Conservation (phyloP, 2,113 vertebrate genomes). For the Pelobates fuscus region DNA sequence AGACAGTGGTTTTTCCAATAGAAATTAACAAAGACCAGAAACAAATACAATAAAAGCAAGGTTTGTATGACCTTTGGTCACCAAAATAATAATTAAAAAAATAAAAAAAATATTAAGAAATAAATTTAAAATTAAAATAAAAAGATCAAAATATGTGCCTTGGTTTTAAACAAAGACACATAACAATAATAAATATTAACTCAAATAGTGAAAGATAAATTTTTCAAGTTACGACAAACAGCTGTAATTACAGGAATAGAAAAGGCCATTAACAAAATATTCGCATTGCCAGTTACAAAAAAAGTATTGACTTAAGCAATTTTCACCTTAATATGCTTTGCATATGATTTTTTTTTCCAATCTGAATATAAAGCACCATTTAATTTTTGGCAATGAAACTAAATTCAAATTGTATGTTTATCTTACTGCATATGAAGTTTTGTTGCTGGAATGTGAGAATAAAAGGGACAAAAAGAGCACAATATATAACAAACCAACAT, state of each 20-base stretch:
- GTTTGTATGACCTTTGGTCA: conserved; percentile 98
- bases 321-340: conserved; percentile 99
- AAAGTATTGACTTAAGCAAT: conserved; percentile 94
- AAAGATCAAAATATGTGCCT: conserved; percentile 90
- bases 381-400: conserved; percentile 99
- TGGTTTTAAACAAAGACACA: conserved; percentile 95
- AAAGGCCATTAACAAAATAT: conserved; percentile 99
- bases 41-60: conserved; percentile 95
- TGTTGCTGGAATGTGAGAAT: conserved; percentile 97
- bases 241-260: conserved; percentile 99
- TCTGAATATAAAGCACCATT: conserved; percentile 99
- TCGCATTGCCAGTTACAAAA: conserved; percentile 99
- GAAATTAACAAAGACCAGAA: conserved; percentile 99
- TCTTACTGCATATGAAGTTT: conserved; percentile 97
- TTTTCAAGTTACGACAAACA: conserved; percentile 99
- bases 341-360: conserved; percentile 98
- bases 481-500: conserved; percentile 97
- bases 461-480: conserved; percentile 95
- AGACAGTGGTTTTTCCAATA: conserved; percentile 99
- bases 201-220: conserved; percentile 99
- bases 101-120: conserved; percentile 56
- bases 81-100: conserved; percentile 74
- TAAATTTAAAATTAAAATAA: conserved; percentile 75
- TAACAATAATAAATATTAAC: conserved; percentile 99
- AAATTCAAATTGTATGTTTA: conserved; percentile 87